phyloP scores from a whole-genome alignment of 2,888 invertebrate species.

The Augochlorella aurata region DNA sequence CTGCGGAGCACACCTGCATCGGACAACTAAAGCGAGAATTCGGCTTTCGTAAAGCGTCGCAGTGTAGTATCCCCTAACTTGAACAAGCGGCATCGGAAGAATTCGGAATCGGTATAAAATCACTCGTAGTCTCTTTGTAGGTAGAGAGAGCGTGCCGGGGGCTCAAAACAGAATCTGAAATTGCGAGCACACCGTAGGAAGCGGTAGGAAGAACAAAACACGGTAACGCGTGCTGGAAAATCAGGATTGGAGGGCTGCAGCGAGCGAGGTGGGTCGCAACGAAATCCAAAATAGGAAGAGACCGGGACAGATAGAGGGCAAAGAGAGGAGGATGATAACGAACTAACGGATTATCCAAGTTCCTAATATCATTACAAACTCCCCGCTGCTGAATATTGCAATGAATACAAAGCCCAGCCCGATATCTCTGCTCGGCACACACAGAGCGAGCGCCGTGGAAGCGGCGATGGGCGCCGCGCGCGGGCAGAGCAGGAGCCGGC shows the following conservation, averaged over 20 bases:
- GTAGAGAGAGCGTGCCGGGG: not conserved
- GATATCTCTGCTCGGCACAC: conserved; percentile 17
- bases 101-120: not conserved
- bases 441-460: not conserved
- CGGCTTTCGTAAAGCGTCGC: no score
- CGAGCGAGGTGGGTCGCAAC: conserved; percentile 49
- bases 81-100: not conserved
- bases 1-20: no score
- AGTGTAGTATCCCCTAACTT: no score
- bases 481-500: no score
- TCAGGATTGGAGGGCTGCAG: not conserved
- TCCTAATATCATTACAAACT: conserved; percentile 70
- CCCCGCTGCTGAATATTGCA: conserved; percentile 60
- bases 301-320: conserved; percentile 36
- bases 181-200: not conserved
- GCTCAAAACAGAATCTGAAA: not conserved
- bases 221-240: not conserved
- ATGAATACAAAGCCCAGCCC: conserved; percentile 53
- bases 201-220: not conserved
- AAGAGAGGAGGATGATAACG: conserved; percentile 35
- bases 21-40: no score
- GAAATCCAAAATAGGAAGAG: conserved; percentile 71
- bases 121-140: not conserved
- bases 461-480: no score
- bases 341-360: conserved; percentile 70